A percentile compares a stretch with the other conserved stretches of the same genome.
Conservation (phyloP, 2,888 invertebrate species). For the Phyllotreta striolata region DNA sequence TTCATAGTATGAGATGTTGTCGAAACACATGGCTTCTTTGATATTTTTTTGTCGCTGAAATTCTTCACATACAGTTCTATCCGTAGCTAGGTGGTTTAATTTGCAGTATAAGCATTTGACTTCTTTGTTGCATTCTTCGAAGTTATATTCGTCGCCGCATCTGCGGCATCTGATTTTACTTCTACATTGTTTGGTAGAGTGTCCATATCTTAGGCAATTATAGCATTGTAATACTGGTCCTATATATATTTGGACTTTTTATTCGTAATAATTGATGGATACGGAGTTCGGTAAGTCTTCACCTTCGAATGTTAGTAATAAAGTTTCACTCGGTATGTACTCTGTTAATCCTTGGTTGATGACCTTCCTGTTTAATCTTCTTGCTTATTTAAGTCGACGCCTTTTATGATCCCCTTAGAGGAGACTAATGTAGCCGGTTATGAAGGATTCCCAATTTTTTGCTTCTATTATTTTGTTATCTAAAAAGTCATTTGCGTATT, state of each 20-base stretch:
- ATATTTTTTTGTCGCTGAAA: background rate
- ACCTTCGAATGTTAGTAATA: too few species aligned
- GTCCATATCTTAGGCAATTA: conserved; percentile 1
- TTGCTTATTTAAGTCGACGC: too few species aligned
- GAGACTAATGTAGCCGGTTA: too few species aligned
- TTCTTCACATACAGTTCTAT: background rate
- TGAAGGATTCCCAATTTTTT: too few species aligned
- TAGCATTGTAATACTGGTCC: background rate
- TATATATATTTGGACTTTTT: background rate
- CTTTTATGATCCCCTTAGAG: too few species aligned
- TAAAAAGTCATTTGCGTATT: too few species aligned
- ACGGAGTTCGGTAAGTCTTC: too few species aligned
- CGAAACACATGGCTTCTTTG: background rate
- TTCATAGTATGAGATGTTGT: conserved; percentile 13
- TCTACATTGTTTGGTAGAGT: background rate
- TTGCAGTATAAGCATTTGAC: background rate
- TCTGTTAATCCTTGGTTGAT: too few species aligned
- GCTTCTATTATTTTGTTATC: too few species aligned
- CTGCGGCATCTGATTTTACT: background rate
- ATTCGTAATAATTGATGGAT: conserved; percentile 1
- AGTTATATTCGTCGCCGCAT: background rate
- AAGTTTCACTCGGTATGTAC: too few species aligned
- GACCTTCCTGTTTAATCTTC: too few species aligned
- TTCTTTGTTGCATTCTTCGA: background rate
- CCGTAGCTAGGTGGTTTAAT: background rate